Percentiles rank a stretch among this genome's conserved stretches.
Conservation (phyloP, 2,888 invertebrate species). For the Conus canariensis region DNA sequence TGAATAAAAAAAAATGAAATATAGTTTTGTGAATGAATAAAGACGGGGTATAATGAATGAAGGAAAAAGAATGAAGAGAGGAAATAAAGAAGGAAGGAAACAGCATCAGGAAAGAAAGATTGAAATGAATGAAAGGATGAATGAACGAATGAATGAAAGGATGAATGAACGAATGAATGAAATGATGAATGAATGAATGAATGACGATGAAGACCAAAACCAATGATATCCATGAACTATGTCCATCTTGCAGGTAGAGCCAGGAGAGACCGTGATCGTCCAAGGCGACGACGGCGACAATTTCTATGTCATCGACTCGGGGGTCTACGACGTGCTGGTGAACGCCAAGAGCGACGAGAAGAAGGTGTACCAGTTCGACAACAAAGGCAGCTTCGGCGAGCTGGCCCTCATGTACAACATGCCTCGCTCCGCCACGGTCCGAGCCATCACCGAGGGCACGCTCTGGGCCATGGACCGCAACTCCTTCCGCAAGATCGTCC, state of each 20-base stretch:
- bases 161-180: too few species aligned
- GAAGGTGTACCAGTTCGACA: constrained; percentile 76
- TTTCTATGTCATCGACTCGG: constrained; percentile 79
- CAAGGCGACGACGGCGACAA: constrained; percentile 79
- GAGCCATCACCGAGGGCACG: constrained; percentile 70
- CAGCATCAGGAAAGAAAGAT: too few species aligned
- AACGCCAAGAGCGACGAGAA: constrained; percentile 70
- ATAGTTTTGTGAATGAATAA: too few species aligned
- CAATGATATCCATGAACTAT: neutral
- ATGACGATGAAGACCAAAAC: too few species aligned
- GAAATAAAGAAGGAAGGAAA: too few species aligned
- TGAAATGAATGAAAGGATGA: too few species aligned
- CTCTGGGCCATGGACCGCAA: constrained; percentile 79
- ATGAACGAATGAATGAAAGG: too few species aligned
- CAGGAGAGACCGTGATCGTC: constrained; percentile 76
- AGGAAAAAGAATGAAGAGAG: too few species aligned
- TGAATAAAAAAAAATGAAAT: too few species aligned
- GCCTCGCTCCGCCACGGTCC: constrained; percentile 78
- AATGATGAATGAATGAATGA: too few species aligned
- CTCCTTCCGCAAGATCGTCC: constrained; percentile 77
- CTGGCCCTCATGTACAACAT: constrained; percentile 78
- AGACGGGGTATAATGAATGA: too few species aligned
- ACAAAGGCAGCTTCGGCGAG: constrained; percentile 78
- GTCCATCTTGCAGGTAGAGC: constrained; percentile 47
- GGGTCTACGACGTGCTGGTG: constrained; percentile 75